phyloP scores from a whole-genome alignment of 2,113 vertebrate species.

The Cryptomyrus ogoouensis region DNA sequence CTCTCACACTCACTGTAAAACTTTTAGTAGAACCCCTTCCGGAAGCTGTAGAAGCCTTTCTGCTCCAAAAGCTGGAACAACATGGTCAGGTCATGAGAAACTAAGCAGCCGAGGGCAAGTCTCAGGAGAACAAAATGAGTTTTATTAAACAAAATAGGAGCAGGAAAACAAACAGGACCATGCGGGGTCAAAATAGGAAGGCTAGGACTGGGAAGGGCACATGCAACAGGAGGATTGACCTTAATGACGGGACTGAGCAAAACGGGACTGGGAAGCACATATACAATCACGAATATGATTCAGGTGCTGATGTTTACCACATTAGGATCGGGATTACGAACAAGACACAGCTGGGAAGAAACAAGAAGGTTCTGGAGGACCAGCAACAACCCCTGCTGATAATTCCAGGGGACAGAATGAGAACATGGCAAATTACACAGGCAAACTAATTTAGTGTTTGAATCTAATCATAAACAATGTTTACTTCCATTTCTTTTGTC shows the following conservation, averaged over 20 bases:
- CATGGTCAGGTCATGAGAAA: background rate
- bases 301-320: background rate
- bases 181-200: background rate
- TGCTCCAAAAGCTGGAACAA: background rate
- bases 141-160: background rate
- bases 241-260: background rate
- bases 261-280: background rate
- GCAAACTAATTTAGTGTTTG: background rate
- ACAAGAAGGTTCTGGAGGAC: background rate
- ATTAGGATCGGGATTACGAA: background rate
- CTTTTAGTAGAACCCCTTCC: background rate
- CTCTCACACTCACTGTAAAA: background rate
- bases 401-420: background rate
- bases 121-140: background rate
- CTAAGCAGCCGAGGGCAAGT: background rate
- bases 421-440: background rate
- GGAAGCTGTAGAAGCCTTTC: background rate
- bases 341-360: background rate
- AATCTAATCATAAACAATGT: background rate
- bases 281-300: background rate
- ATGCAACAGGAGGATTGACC: background rate
- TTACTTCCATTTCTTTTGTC: background rate
- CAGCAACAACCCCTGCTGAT: background rate
- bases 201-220: background rate
- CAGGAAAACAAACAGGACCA: background rate